Conservation (phyloP, 2,888 invertebrate species). For the Napeogenes sylphis region DNA sequence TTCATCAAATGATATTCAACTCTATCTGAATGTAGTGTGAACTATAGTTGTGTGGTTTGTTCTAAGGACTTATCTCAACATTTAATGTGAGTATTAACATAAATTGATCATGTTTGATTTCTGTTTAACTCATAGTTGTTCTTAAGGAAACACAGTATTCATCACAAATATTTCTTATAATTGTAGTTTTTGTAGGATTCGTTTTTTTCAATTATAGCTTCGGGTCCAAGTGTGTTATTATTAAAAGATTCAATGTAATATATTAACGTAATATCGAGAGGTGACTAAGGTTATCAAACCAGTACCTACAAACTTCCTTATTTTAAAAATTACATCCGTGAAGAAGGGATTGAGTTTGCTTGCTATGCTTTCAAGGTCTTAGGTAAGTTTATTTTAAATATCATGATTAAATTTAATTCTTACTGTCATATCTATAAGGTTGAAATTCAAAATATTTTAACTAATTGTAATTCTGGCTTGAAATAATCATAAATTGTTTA, state of each 20-base stretch:
- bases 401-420: neutral
- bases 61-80: slow-evolving; percentile 29
- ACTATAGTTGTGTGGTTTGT: slow-evolving; percentile 21
- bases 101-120: slow-evolving; percentile 9
- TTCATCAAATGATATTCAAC: slow-evolving; percentile 21
- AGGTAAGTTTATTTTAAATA: neutral
- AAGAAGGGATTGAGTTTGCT: slow-evolving; percentile 15
- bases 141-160: too few species aligned
- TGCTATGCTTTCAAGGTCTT: slow-evolving; percentile 13
- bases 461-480: neutral
- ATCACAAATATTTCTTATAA: too few species aligned
- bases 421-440: neutral
- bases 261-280: too few species aligned
- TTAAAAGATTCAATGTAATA: too few species aligned
- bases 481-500: slow-evolving; percentile 12
- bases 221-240: neutral
- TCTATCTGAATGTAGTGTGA: slow-evolving; percentile 21
- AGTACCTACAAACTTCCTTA: slow-evolving; percentile 8
- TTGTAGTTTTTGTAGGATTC: neutral
- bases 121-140: neutral
- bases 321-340: slow-evolving; percentile 14
- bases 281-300: too few species aligned
- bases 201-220: too few species aligned
- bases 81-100: slow-evolving; percentile 22
- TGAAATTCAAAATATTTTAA: neutral